Percentiles rank a stretch among this genome's conserved stretches.
Conservation (phyloP, 2,797 vertebrate species). For the Pygocentrus nattereri region DNA sequence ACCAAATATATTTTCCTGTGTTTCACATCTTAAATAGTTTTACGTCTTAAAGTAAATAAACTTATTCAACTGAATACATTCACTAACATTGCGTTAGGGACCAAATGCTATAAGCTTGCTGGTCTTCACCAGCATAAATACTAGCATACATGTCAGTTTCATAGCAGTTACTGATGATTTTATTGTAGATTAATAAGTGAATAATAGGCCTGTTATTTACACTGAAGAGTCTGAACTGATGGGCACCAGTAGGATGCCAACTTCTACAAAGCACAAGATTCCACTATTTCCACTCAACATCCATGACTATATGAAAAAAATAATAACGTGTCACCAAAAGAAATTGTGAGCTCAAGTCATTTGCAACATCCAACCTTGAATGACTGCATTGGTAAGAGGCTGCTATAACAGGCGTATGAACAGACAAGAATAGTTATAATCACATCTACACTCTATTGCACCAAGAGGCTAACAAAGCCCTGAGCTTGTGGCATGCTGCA, state of each 20-base stretch:
- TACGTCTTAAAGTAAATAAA: neutral
- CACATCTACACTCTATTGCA: constrained; percentile 38
- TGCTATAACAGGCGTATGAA: constrained; percentile 56
- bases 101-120: neutral
- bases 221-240: neutral
- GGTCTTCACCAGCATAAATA: neutral
- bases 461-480: constrained; percentile 65
- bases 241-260: neutral
- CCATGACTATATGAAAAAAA: constrained; percentile 27
- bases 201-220: neutral
- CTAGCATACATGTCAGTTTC: neutral
- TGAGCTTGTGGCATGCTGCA: constrained; percentile 81
- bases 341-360: constrained; percentile 56
- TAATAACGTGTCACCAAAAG: constrained; percentile 57
- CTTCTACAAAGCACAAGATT: neutral
- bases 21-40: neutral
- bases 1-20: neutral
- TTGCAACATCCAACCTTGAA: constrained; percentile 58
- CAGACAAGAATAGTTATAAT: constrained; percentile 62
- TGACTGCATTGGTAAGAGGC: constrained; percentile 58
- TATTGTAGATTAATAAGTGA: neutral
- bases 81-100: neutral
- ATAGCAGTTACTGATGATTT: neutral
- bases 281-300: neutral
- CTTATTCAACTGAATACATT: neutral